Percentiles rank a stretch among this genome's conserved stretches.
Conservation (phyloP, 2,888 invertebrate species). For the Tetragonisca angustula region DNA sequence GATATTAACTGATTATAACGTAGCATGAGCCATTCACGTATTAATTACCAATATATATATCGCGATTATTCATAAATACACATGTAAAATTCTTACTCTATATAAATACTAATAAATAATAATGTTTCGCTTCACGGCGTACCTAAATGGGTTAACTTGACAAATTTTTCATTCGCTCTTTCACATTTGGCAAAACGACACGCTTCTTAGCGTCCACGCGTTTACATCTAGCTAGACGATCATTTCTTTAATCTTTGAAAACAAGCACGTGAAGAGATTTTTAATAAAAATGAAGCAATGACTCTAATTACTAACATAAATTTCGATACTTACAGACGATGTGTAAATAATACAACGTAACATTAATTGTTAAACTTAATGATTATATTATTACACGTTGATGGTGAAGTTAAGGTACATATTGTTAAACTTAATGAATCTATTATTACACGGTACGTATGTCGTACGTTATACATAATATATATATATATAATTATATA, state of each 20-base stretch:
- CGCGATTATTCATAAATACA: too few relatives aligned
- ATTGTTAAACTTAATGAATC: neutral
- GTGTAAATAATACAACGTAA: conserved; percentile 42
- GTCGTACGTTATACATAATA: conserved; percentile 18
- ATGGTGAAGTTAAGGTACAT: too few relatives aligned
- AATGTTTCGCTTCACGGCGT: too few relatives aligned
- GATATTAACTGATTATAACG: too few relatives aligned
- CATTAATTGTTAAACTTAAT: conserved; percentile 19
- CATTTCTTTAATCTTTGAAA: conserved; percentile 6
- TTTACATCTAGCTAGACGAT: neutral
- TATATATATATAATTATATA: neutral
- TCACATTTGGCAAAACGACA: neutral
- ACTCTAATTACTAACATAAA: conserved; percentile 15
- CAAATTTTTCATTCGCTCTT: neutral
- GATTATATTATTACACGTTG: neutral
- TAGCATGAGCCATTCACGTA: too few relatives aligned
- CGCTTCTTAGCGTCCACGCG: neutral
- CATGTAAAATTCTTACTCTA: too few relatives aligned
- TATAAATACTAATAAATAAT: too few relatives aligned
- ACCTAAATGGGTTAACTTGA: too few relatives aligned
- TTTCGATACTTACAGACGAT: conserved; percentile 14
- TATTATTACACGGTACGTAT: conserved; percentile 15
- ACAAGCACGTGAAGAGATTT: conserved; percentile 41
- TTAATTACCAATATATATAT: too few relatives aligned
- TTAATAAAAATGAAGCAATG: conserved; percentile 29